phyloP scores from a whole-genome alignment of 1,140 invertebrate genomes.

The Ephestia elutella region DNA sequence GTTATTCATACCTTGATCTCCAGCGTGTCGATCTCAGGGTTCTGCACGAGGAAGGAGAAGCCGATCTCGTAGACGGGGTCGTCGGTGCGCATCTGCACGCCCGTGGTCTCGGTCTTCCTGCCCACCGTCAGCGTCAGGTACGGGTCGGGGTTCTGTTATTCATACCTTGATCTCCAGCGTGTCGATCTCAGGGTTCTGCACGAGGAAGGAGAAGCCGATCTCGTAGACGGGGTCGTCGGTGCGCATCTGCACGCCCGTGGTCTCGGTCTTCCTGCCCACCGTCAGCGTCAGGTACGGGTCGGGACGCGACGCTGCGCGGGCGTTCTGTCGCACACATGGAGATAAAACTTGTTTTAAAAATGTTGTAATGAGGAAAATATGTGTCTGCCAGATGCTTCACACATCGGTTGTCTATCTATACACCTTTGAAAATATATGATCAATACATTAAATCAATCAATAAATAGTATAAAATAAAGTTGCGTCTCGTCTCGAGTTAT shows the following conservation, averaged over 20 bases:
- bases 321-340: conserved; percentile 72
- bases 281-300: conserved; percentile 85
- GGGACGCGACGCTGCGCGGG: conserved; percentile 77
- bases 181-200: conserved; percentile 91
- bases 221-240: conserved; percentile 84
- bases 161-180: conserved; percentile 83
- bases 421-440: too few relatives aligned
- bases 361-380: too few relatives aligned
- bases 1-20: conserved; percentile 81
- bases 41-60: conserved; percentile 91
- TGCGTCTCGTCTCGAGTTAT: too few relatives aligned
- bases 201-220: conserved; percentile 92
- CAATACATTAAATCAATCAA: too few relatives aligned
- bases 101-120: conserved; percentile 81
- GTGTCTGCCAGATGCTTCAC: too few relatives aligned
- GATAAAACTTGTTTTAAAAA: too few relatives aligned
- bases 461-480: too few relatives aligned
- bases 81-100: conserved; percentile 81
- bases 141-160: too few relatives aligned
- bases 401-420: too few relatives aligned
- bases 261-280: conserved; percentile 81
- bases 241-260: conserved; percentile 81
- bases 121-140: conserved; percentile 76
- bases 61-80: conserved; percentile 86
- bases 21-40: conserved; percentile 90